Conservation (phyloP, 2,888 invertebrate genomes). For the Coelopa pilipes region DNA sequence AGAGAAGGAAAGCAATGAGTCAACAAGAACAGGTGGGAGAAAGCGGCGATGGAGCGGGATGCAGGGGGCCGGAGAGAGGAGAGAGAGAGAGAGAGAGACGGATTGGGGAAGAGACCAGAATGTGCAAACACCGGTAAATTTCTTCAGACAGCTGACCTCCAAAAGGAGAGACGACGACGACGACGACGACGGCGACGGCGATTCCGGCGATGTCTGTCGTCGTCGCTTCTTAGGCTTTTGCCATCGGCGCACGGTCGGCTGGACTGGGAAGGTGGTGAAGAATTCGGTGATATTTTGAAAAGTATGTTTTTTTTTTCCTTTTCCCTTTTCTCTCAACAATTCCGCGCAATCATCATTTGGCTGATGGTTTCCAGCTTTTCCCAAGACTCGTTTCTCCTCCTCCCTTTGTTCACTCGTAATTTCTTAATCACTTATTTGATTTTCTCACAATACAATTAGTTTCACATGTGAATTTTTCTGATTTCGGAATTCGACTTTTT, state of each 20-base stretch:
- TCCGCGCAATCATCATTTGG: too few species aligned
- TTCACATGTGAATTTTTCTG: background rate
- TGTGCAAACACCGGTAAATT: slow-evolving; percentile 11
- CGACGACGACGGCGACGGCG: background rate
- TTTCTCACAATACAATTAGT: background rate
- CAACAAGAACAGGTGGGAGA: too few species aligned
- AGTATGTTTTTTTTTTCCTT: background rate
- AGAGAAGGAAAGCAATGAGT: background rate
- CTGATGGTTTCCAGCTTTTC: background rate
- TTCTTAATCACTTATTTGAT: slow-evolving; percentile 6
- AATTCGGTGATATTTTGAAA: background rate
- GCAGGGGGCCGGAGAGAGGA: too few species aligned
- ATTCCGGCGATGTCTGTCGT: background rate
- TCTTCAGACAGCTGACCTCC: slow-evolving; percentile 2
- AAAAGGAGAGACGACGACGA: background rate
- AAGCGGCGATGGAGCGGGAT: too few species aligned
- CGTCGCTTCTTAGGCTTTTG: background rate
- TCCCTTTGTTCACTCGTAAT: background rate
- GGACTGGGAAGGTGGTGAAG: background rate
- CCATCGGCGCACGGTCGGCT: background rate
- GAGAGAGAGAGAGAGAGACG: background rate
- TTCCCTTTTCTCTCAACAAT: background rate
- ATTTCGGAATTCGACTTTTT: background rate
- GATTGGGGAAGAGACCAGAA: background rate
- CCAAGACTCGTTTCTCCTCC: background rate